Percentiles rank a stretch among this genome's conserved stretches.
Conservation (phyloP, 2,797 vertebrate genomes). For the Triplophysa bombifrons region DNA sequence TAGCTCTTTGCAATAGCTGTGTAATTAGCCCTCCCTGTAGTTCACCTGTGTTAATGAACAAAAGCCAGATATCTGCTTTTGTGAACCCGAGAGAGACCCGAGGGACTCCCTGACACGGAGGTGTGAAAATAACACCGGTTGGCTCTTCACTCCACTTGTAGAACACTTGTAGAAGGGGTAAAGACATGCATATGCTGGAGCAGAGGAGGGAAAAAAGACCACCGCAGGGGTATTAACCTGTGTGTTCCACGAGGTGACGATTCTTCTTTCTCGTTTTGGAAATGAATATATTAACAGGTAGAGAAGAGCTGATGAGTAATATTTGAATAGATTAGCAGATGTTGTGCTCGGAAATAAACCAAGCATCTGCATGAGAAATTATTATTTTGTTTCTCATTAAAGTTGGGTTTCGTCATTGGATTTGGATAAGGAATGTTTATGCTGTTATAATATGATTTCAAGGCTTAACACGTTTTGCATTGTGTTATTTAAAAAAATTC, state of each 20-base stretch:
- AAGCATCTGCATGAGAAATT: constrained; percentile 45
- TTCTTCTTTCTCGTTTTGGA: constrained; percentile 37
- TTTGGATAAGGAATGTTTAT: neutral
- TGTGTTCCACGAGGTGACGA: constrained; percentile 33
- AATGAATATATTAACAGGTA: constrained; percentile 58
- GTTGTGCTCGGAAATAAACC: constrained; percentile 46
- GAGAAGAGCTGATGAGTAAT: constrained; percentile 33
- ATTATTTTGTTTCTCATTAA: constrained; percentile 30
- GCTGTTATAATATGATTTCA: constrained; percentile 7
- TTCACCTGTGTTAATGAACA: constrained; percentile 57
- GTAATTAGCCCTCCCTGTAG: constrained; percentile 60
- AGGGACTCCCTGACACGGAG: constrained; percentile 44
- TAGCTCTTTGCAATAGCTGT: constrained; percentile 45
- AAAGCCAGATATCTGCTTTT: constrained; percentile 43
- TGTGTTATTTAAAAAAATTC: constrained; percentile 1
- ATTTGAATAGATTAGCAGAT: constrained; percentile 60
- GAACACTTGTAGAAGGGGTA: constrained; percentile 46
- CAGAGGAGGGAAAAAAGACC: constrained; percentile 44
- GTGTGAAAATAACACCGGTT: constrained; percentile 57
- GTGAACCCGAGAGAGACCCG: constrained; percentile 13
- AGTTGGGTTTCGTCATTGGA: constrained; percentile 17
- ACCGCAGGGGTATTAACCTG: constrained; percentile 49
- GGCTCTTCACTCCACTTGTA: constrained; percentile 35
- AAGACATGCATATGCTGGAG: constrained; percentile 26
- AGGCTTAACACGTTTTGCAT: neutral